These are phyloP conservation scores for Hiodon tergisus DNA, from an alignment of 2,113 vertebrate species.

Conservation along the genomic window DNA sequence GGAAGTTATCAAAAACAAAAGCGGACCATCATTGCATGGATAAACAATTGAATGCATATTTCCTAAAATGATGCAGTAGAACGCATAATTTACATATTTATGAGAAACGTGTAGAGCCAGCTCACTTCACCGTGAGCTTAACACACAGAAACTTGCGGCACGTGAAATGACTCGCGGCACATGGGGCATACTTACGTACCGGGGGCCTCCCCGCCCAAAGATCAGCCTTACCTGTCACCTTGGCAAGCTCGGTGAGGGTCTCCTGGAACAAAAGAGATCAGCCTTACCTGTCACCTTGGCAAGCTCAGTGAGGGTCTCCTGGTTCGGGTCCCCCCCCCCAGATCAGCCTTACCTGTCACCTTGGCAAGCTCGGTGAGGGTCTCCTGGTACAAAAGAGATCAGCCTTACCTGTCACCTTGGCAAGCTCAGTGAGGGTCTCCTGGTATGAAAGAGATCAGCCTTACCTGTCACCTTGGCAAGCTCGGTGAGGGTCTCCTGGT, in stretches of 20 bases:
- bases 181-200: no score
- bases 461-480: slow-evolving; percentile 85
- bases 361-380: slow-evolving; percentile 44
- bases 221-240: slow-evolving; percentile 71
- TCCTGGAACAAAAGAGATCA: not conserved
- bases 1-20: no score
- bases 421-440: not conserved
- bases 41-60: no score
- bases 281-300: slow-evolving; percentile 75
- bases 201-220: no score
- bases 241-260: slow-evolving; percentile 32
- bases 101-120: no score
- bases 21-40: no score
- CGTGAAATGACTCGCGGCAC: no score
- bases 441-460: not conserved
- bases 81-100: no score
- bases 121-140: no score
- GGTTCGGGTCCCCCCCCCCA: no score
- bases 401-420: slow-evolving; percentile 76
- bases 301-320: not conserved
- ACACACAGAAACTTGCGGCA: no score
- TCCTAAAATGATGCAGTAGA: no score
- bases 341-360: slow-evolving; percentile 67
- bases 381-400: not conserved
- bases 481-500: slow-evolving; percentile 85